Evolutionary conservation across 2,888 invertebrate species (phyloP).

Genomic region (Adelognathus sp.): DNA sequence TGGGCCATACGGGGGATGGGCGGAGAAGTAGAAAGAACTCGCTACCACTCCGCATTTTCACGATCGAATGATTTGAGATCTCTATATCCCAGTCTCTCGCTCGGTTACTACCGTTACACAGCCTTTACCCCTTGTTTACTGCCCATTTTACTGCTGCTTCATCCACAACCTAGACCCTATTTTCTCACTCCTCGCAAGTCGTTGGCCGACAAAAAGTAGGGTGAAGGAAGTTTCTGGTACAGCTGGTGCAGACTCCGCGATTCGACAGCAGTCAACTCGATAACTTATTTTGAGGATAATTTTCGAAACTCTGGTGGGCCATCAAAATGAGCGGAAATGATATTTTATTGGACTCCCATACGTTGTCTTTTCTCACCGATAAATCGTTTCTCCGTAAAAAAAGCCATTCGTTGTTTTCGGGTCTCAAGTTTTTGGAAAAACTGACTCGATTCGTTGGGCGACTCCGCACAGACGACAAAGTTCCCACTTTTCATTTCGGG

Average conservation of each 20-base stretch:
- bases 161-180: slow-evolving; percentile 36
- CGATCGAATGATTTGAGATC: slow-evolving; percentile 50
- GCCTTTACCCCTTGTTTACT: slow-evolving; percentile 53
- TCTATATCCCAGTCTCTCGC: slow-evolving; percentile 9
- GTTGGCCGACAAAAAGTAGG: slow-evolving; percentile 32
- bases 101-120: slow-evolving; percentile 15
- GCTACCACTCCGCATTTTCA: slow-evolving; percentile 32
- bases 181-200: slow-evolving; percentile 40
- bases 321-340: background rate
- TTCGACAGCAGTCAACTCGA: slow-evolving; percentile 9
- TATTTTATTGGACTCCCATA: background rate
- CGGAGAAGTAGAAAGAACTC: slow-evolving; percentile 15
- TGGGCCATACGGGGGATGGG: background rate
- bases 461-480: slow-evolving; percentile 18
- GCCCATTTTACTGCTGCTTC: slow-evolving; percentile 45
- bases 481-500: background rate
- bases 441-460: background rate
- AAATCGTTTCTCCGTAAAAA: background rate
- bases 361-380: background rate
- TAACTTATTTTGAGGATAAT: slow-evolving; percentile 17
- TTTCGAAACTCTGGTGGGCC: background rate
- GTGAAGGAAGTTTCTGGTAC: slow-evolving; percentile 30
- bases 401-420: background rate
- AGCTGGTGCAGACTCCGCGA: slow-evolving; percentile 28
- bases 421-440: background rate